Conservation (phyloP, 1,140 invertebrate genomes). For the Melanaphis sacchari region DNA sequence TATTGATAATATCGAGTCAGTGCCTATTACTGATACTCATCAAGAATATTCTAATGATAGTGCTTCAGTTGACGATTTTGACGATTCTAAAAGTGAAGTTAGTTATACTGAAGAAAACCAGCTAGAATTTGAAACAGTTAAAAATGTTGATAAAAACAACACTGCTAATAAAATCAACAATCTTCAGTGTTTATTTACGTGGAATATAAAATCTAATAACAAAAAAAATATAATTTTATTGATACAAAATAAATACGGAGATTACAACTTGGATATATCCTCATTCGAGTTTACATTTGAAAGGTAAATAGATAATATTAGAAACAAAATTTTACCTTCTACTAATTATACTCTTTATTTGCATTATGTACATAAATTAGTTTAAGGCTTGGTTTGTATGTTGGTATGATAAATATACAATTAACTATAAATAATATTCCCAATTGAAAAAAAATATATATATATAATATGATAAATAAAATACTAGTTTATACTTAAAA, state of each 20-base stretch:
- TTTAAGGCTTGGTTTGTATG: neutral
- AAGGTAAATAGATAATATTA: neutral
- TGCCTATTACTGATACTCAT: neutral
- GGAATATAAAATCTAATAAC: slow-evolving; percentile 1
- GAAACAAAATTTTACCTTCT: neutral
- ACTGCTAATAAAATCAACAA: neutral
- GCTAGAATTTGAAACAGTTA: neutral
- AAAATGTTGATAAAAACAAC: neutral
- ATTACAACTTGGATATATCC: slow-evolving; percentile 31
- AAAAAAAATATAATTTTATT: neutral
- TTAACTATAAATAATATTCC: neutral
- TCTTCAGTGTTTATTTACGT: slow-evolving; percentile 40
- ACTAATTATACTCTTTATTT: neutral
- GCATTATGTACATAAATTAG: neutral
- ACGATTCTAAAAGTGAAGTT: neutral
- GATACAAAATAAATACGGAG: slow-evolving; percentile 24
- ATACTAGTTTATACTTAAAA: neutral
- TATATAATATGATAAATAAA: neutral
- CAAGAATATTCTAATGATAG: neutral
- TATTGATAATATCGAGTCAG: neutral
- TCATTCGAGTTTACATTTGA: slow-evolving; percentile 12
- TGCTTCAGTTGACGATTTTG: neutral
- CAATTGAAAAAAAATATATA: neutral
- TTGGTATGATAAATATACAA: neutral
- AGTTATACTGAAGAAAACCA: neutral